Conservation (phyloP, 2,797 vertebrate species). For the Enteromius afrohamiltoni region DNA sequence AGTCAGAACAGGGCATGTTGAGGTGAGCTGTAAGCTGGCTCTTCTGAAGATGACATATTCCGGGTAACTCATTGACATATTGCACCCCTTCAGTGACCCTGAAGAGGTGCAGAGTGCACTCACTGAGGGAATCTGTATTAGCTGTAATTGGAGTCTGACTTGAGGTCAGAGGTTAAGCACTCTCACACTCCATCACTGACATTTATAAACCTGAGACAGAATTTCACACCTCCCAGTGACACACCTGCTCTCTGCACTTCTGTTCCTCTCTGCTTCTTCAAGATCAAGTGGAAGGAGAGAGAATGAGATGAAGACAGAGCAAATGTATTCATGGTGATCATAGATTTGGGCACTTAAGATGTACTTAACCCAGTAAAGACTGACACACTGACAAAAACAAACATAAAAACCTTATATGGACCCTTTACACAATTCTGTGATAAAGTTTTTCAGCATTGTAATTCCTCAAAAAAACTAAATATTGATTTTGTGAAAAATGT, state of each 20-base stretch:
- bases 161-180: constrained; percentile 52
- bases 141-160: constrained; percentile 30
- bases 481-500: too few species aligned
- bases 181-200: constrained; percentile 48
- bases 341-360: background rate
- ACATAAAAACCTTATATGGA: background rate
- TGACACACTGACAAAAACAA: background rate
- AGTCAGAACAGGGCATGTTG: background rate
- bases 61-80: constrained; percentile 17
- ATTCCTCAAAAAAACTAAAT: too few species aligned
- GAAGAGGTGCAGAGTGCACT: constrained; percentile 36
- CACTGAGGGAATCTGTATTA: constrained; percentile 34
- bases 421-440: background rate
- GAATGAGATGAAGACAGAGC: constrained; percentile 2
- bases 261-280: background rate
- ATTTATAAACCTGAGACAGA: constrained; percentile 48
- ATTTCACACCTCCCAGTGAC: constrained; percentile 38
- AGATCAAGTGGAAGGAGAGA: background rate
- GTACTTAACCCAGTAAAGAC: background rate
- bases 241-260: constrained; percentile 9
- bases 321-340: background rate
- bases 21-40: constrained; percentile 3
- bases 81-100: constrained; percentile 22
- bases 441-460: background rate
- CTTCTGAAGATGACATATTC: constrained; percentile 16